Conservation (phyloP, 2,888 invertebrate species). For the Cepaea hortensis region DNA sequence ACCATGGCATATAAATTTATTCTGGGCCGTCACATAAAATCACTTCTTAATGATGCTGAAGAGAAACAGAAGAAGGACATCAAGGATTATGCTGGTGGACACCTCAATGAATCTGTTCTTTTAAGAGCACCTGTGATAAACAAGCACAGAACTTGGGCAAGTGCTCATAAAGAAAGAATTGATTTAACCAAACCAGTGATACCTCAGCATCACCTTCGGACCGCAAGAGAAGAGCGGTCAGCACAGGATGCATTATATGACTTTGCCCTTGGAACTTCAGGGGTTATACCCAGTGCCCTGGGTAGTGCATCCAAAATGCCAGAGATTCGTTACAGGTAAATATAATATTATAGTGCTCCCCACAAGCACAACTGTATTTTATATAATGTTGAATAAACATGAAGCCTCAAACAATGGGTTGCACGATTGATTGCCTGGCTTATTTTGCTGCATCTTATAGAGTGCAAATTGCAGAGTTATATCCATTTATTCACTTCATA, state of each 20-base stretch:
- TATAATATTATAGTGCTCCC: not conserved
- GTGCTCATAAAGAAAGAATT: conserved; percentile 48
- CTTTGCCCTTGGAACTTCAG: conserved; percentile 71
- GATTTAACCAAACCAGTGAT: not conserved
- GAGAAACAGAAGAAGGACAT: conserved; percentile 70
- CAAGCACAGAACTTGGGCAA: conserved; percentile 60
- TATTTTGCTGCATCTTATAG: no score
- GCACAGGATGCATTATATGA: conserved; percentile 68
- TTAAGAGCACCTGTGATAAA: conserved; percentile 55
- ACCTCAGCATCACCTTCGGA: conserved; percentile 16
- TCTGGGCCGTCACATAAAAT: conserved; percentile 63
- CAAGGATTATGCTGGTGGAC: conserved; percentile 69
- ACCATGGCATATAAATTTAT: conserved; percentile 66
- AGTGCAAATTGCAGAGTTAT: no score
- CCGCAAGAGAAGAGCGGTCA: conserved; percentile 17
- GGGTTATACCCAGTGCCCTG: conserved; percentile 58
- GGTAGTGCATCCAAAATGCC: conserved; percentile 3
- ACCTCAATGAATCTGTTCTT: conserved; percentile 71
- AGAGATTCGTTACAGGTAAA: conserved; percentile 42
- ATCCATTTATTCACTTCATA: no score
- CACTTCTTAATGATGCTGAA: conserved; percentile 68
- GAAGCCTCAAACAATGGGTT: no score
- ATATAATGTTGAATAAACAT: no score
- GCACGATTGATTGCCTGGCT: no score
- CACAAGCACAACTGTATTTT: no score